Conservation (phyloP, 2,888 invertebrate species). For the Aphrophora alni region DNA sequence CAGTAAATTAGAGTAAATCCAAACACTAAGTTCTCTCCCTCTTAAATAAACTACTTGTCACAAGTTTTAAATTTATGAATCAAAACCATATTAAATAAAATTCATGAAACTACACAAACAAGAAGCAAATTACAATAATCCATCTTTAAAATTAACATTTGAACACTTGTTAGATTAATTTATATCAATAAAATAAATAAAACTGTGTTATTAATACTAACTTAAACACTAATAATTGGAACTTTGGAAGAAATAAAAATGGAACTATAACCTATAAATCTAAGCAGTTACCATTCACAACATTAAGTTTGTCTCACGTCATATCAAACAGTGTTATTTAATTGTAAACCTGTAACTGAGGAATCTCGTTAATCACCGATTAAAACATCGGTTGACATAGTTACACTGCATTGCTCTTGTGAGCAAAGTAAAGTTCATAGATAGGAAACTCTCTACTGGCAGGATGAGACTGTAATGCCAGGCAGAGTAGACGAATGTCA, state of each 20-base stretch:
- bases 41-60: too few species aligned
- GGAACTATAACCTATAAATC: not conserved
- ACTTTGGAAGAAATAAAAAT: not conserved
- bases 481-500: slow-evolving; percentile 29
- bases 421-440: not conserved
- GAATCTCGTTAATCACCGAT: not conserved
- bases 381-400: slow-evolving; percentile 19
- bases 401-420: not conserved
- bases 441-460: not conserved
- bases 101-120: too few species aligned
- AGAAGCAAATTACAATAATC: too few species aligned
- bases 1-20: too few species aligned
- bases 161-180: too few species aligned
- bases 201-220: too few species aligned
- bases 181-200: too few species aligned
- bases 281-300: not conserved
- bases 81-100: too few species aligned
- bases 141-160: too few species aligned
- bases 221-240: not conserved
- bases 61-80: too few species aligned
- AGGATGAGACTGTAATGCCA: not conserved
- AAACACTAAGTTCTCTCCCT: too few species aligned
- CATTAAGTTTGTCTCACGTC: not conserved
- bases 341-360: slow-evolving; percentile 10
- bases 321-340: too few species aligned